Percentiles rank a stretch among this genome's conserved stretches.
phyloP scores from a whole-genome alignment of 2,797 vertebrate species.

The Lerista edwardsae region DNA sequence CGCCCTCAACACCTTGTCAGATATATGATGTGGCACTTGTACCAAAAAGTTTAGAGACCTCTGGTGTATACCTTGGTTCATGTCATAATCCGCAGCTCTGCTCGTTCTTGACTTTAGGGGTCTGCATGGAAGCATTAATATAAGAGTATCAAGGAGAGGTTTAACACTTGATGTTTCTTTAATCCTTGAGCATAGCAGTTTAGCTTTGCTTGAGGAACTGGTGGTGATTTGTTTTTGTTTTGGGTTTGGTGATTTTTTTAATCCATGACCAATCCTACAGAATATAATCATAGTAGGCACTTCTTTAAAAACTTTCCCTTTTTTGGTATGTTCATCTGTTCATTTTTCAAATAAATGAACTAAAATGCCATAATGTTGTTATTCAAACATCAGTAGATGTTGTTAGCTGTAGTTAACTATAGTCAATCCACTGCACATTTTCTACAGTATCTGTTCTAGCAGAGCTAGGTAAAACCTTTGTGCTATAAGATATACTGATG shows the following conservation, averaged over 20 bases:
- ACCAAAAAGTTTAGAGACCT: no score
- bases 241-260: not conserved
- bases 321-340: slow-evolving; percentile 33
- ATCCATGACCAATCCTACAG: not conserved
- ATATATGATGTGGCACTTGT: no score
- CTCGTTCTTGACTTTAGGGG: not conserved
- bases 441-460: not conserved
- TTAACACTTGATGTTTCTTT: slow-evolving; percentile 4
- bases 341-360: slow-evolving; percentile 26
- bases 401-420: not conserved
- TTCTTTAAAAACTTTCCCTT: slow-evolving; percentile 14
- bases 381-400: not conserved
- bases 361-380: not conserved
- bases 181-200: slow-evolving; percentile 5
- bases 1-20: no score
- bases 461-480: slow-evolving; percentile 5
- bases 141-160: not conserved
- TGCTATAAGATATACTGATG: not conserved
- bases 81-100: not conserved
- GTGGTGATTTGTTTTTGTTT: no score
- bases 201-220: slow-evolving; percentile 6
- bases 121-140: not conserved
- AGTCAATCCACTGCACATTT: not conserved
- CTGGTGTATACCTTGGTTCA: not conserved
- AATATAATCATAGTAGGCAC: not conserved